Base-by-base conservation (phyloP, 1,140 invertebrate genomes). In the Drosophila virilis region DNA sequence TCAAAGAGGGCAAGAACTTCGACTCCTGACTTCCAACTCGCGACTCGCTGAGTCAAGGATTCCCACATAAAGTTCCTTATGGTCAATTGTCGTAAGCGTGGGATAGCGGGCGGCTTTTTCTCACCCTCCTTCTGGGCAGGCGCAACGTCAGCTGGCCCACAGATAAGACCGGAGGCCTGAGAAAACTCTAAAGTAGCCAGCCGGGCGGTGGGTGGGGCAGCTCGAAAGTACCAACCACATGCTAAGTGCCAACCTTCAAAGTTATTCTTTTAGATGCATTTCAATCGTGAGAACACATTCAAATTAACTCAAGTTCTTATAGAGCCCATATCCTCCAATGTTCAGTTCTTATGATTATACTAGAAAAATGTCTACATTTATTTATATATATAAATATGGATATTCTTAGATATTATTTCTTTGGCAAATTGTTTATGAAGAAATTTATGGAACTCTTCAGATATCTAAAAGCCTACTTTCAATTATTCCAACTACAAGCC, bases 51-150 rank as follows among this genome's bases (percentile, higher is more conserved):
- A 28, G 54, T 46, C 57, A 69, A 88, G 62, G 84, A 89, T 89
- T 89, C 84, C 84, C 84, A 89, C 84, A 85, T 89, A 45, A 67
- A 65, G 66, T 66, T 59, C 57, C 60, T 64, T 67, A 43, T 72
- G 45, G 13, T 64, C 59, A 10, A 28, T 28, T 28, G 37, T 46
- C 28, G 28, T n/a, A 32, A 68, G 74, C 70, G 77, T 77, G 74
- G 80, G 77, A 84, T 54, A 74, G 12, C 17, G 32, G 35, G 13
- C 15, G 33, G 50, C 35, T 50, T 32, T 35, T 48, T 28, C 22
- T 13, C 15, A 15, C 8, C 17, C 12, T 13, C 10, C 5, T 6
- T 55, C 52, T 38, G 17, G 43, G 9, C 51, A 37, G 52, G 46
- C 50, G 35, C 42, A 43, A 22, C 61, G 68, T 72, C 60, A 76